Conservation (phyloP, 2,888 invertebrate genomes). For the Phyllotreta cruciferae region DNA sequence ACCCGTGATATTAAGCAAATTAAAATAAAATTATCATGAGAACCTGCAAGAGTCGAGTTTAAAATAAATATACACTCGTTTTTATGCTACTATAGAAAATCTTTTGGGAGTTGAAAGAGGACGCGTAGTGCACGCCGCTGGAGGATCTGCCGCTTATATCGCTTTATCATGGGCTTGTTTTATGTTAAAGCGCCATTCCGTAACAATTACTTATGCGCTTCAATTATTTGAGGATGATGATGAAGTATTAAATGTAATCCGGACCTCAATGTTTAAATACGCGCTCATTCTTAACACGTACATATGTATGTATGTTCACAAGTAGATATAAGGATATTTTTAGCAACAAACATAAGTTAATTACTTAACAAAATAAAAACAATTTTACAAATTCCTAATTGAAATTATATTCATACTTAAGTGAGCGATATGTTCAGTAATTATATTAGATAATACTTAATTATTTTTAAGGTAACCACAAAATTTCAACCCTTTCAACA, state of each 20-base stretch:
- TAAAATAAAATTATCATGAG: too few relatives aligned
- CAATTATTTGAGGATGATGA: constrained; percentile 26
- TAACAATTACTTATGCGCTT: constrained; percentile 47
- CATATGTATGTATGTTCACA: too few relatives aligned
- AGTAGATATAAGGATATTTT: too few relatives aligned
- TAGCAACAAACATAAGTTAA: too few relatives aligned
- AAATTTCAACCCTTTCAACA: too few relatives aligned
- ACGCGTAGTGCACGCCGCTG: not conserved
- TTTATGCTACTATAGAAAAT: not conserved
- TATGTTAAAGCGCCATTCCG: constrained; percentile 49
- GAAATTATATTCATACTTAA: too few relatives aligned
- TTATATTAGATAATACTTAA: too few relatives aligned
- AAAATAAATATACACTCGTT: not conserved
- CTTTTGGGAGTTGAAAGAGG: not conserved
- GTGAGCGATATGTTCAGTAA: too few relatives aligned
- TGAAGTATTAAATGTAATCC: constrained; percentile 22
- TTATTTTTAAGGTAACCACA: too few relatives aligned
- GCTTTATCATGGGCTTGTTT: constrained; percentile 33
- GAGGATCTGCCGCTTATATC: constrained; percentile 16
- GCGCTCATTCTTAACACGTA: constrained; percentile 11
- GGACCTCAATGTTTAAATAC: constrained; percentile 12
- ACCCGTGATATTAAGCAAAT: too few relatives aligned
- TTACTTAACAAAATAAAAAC: too few relatives aligned
- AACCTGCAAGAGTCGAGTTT: not conserved
- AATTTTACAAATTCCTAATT: too few relatives aligned